Conservation (phyloP, 2,797 vertebrate species). For the Passerculus sandwichensis region DNA sequence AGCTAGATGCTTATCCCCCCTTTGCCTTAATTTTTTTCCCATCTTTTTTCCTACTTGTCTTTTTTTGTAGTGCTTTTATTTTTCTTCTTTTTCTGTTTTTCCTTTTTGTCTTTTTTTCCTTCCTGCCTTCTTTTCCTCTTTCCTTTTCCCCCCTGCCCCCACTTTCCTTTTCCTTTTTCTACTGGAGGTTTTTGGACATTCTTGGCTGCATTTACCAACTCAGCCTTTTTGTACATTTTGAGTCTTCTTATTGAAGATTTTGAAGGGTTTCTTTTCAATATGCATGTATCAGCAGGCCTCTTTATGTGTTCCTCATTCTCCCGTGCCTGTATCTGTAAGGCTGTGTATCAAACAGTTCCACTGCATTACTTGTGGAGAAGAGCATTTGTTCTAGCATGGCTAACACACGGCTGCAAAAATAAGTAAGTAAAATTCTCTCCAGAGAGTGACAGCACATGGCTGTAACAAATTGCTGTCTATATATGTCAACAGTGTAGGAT, state of each 20-base stretch:
- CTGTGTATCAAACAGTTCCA: not conserved
- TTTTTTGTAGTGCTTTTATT: not conserved
- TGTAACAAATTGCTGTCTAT: not conserved
- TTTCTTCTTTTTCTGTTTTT: not conserved
- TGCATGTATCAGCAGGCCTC: not conserved
- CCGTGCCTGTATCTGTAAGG: accelerated
- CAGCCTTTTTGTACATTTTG: not conserved
- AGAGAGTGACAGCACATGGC: not conserved
- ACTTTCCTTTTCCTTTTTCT: not conserved
- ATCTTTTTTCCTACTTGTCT: not conserved
- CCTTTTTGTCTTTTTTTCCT: not conserved
- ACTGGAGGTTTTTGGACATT: not conserved
- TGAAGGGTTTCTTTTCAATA: not conserved
- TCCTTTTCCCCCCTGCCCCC: accelerated
- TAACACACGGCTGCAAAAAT: not conserved
- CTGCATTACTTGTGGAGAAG: not conserved
- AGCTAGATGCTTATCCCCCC: not conserved
- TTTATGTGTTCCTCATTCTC: not conserved
- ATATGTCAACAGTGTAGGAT: not conserved
- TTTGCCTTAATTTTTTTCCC: not conserved
- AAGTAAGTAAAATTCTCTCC: not conserved
- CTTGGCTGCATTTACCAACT: not conserved
- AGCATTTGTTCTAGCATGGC: not conserved
- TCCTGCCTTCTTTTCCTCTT: accelerated
- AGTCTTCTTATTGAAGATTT: not conserved